Evolutionary conservation across 1,140 invertebrate genomes (phyloP).

Genomic region (Neodiprion fabricii): DNA sequence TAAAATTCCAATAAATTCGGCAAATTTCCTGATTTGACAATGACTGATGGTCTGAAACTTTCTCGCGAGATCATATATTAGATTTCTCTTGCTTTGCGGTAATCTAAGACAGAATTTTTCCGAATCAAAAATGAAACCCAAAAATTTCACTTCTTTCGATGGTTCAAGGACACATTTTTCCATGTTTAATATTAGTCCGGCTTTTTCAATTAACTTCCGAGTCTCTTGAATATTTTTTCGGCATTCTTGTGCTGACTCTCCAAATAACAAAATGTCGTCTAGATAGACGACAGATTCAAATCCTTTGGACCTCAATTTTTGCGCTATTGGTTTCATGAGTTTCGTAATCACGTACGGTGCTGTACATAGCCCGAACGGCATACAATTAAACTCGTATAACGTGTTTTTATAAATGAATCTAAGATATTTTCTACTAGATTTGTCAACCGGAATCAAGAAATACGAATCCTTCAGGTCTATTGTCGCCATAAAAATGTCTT

Average conservation of each 20-base stretch:
- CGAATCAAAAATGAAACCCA: slow-evolving; percentile 32
- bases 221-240: slow-evolving; percentile 24
- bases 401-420: slow-evolving; percentile 25
- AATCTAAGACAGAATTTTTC: slow-evolving; percentile 15
- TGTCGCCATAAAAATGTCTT: slow-evolving; percentile 1
- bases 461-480: slow-evolving; percentile 22
- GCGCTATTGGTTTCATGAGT: slow-evolving; percentile 32
- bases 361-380: slow-evolving; percentile 29
- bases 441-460: slow-evolving; percentile 17
- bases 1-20: slow-evolving; percentile 29
- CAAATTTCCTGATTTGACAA: slow-evolving; percentile 32
- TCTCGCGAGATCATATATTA: slow-evolving; percentile 16
- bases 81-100: slow-evolving; percentile 20
- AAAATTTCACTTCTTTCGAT: slow-evolving; percentile 22
- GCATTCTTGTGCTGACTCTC: slow-evolving; percentile 15
- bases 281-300: slow-evolving; percentile 23
- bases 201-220: slow-evolving; percentile 18
- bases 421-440: slow-evolving; percentile 1
- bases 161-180: slow-evolving; percentile 27
- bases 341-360: slow-evolving; percentile 33
- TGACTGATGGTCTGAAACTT: slow-evolving; percentile 14
- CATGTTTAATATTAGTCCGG: slow-evolving; percentile 30
- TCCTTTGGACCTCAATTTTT: slow-evolving; percentile 19
- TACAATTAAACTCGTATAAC: slow-evolving; percentile 31
- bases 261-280: slow-evolving; percentile 22